Conservation (phyloP, 2,888 invertebrate species). For the Tuta absoluta region DNA sequence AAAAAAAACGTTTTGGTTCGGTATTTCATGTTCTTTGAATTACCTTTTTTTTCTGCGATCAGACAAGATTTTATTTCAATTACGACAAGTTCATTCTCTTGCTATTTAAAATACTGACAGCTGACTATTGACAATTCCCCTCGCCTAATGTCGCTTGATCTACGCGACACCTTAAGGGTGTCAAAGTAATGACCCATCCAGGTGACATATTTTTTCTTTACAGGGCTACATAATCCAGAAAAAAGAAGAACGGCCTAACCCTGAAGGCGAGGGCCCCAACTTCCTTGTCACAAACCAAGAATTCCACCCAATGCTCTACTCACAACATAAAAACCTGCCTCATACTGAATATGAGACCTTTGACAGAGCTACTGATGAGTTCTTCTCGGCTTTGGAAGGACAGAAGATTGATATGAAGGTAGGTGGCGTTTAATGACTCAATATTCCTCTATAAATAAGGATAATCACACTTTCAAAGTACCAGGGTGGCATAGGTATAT, state of each 20-base stretch:
- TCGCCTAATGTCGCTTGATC: too few species aligned
- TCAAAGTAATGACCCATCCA: too few species aligned
- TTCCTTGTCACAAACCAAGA: constrained; percentile 91
- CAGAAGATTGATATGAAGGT: constrained; percentile 96
- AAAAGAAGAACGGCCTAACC: constrained; percentile 85
- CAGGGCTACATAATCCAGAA: constrained; percentile 94
- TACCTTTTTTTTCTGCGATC: too few species aligned
- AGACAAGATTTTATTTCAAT: too few species aligned
- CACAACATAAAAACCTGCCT: constrained; percentile 84
- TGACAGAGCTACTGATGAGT: constrained; percentile 96
- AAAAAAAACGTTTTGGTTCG: too few species aligned
- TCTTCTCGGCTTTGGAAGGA: constrained; percentile 95
- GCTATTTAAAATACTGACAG: too few species aligned
- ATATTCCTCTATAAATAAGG: not conserved
- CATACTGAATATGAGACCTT: constrained; percentile 87
- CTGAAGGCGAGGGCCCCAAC: constrained; percentile 69
- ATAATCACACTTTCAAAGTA: not conserved
- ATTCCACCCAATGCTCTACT: constrained; percentile 94
- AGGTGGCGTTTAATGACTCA: not conserved
- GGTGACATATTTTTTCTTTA: constrained; percentile 29
- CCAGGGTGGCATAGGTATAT: too few species aligned
- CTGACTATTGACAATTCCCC: too few species aligned
- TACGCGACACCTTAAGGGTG: too few species aligned
- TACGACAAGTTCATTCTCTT: too few species aligned
- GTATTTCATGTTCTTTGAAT: too few species aligned